These are phyloP conservation scores for Phoxinus dragarum DNA, from an alignment of 2,797 vertebrate genomes.

Conservation along the genomic window DNA sequence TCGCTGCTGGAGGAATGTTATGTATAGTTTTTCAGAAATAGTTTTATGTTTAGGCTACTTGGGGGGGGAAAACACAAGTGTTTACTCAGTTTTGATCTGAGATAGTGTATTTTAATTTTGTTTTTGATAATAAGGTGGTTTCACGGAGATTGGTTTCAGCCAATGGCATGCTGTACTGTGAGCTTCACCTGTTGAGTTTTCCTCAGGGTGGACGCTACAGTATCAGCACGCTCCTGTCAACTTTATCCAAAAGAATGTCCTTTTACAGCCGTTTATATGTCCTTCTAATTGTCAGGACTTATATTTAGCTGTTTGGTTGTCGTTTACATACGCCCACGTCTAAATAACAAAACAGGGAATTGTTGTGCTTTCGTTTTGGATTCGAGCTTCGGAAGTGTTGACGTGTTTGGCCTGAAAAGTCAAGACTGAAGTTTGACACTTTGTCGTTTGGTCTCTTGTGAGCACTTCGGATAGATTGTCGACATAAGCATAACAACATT, in stretches of 20 bases:
- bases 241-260: background rate
- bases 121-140: background rate
- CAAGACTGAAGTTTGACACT: conserved; percentile 12
- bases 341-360: background rate
- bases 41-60: background rate
- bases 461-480: background rate
- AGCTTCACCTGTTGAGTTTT: conserved; percentile 63
- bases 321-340: background rate
- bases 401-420: conserved; percentile 23
- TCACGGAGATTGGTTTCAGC: background rate
- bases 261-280: background rate
- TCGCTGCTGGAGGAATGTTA: background rate
- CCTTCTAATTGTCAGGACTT: background rate
- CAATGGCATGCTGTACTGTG: conserved; percentile 31
- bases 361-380: conserved; percentile 17
- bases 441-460: background rate
- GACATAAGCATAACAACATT: background rate
- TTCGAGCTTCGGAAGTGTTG: background rate
- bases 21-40: background rate
- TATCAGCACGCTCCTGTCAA: background rate
- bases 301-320: background rate
- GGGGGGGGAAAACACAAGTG: background rate
- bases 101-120: background rate
- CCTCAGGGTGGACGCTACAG: background rate
- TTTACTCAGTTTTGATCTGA: background rate